Conservation (phyloP, 1,140 invertebrate genomes). For the Rhizoglyphus robini region DNA sequence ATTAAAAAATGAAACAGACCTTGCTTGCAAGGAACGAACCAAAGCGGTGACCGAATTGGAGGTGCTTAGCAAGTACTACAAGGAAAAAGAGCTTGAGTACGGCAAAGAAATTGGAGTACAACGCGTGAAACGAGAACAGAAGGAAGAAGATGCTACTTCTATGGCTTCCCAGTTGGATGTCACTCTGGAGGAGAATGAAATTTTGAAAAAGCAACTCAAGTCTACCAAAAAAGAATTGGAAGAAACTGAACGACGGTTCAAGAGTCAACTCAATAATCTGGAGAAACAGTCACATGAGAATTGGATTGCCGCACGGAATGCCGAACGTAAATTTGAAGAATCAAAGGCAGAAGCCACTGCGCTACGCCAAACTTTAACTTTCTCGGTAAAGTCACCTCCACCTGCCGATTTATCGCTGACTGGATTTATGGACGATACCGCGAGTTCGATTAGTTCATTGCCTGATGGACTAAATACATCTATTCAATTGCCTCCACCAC, state of each 20-base stretch:
- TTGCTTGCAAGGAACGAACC: conserved; percentile 10
- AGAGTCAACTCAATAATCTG: conserved; percentile 52
- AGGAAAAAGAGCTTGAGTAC: conserved; percentile 25
- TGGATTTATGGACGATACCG: conserved; percentile 14
- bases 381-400: conserved; percentile 14
- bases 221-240: conserved; percentile 55
- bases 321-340: conserved; percentile 58
- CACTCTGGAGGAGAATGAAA: conserved; percentile 16
- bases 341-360: conserved; percentile 52
- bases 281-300: conserved; percentile 62
- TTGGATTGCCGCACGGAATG: conserved; percentile 55
- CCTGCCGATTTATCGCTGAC: not conserved
- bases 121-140: conserved; percentile 22
- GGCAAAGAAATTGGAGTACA: conserved; percentile 24
- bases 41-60: conserved; percentile 21
- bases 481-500: not conserved
- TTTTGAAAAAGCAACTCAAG: conserved; percentile 19
- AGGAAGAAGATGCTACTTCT: conserved; percentile 23
- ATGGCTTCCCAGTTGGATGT: conserved; percentile 10
- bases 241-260: conserved; percentile 59
- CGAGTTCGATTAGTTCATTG: conserved; percentile 12
- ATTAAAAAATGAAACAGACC: conserved; percentile 17
- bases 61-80: conserved; percentile 24
- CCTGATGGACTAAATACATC: not conserved
- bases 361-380: conserved; percentile 19